Conservation (phyloP, 2,797 vertebrate species). For the Poecilia gillii region DNA sequence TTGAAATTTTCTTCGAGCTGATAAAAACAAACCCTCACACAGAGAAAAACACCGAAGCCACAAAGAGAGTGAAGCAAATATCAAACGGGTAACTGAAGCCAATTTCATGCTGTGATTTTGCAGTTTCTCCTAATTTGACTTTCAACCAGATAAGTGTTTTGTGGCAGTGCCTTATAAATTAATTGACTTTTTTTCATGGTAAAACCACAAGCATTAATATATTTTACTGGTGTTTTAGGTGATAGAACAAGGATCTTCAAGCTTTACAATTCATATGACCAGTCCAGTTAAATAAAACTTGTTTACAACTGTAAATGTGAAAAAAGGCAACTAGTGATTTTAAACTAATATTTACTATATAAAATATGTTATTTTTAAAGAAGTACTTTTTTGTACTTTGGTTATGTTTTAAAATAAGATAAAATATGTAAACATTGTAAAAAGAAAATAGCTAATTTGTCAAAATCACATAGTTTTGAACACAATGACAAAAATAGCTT, state of each 20-base stretch:
- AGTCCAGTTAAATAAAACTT: too few species aligned
- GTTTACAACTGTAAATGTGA: too few species aligned
- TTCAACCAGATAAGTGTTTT: conserved; percentile 36
- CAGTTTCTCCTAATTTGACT: conserved; percentile 62
- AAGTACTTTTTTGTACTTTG: too few species aligned
- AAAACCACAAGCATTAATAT: not conserved
- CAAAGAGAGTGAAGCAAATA: not conserved
- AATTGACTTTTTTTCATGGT: not conserved
- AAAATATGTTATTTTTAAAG: too few species aligned
- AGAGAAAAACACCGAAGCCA: not conserved
- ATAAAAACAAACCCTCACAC: not conserved
- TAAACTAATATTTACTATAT: too few species aligned
- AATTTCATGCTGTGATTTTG: conserved; percentile 68
- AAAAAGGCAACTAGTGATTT: too few species aligned
- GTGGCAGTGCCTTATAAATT: conserved; percentile 18
- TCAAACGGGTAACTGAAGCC: conserved; percentile 57
- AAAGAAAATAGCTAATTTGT: too few species aligned
- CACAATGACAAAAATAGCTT: too few species aligned
- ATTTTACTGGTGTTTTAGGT: not conserved
- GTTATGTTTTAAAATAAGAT: too few species aligned
- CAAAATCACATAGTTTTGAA: too few species aligned
- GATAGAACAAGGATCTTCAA: not conserved
- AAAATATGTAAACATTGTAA: too few species aligned
- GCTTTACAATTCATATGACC: too few species aligned
- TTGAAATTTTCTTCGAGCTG: not conserved